Base-by-base conservation (phyloP, 2,797 vertebrate genomes). In the Bucorvus abyssinicus region DNA sequence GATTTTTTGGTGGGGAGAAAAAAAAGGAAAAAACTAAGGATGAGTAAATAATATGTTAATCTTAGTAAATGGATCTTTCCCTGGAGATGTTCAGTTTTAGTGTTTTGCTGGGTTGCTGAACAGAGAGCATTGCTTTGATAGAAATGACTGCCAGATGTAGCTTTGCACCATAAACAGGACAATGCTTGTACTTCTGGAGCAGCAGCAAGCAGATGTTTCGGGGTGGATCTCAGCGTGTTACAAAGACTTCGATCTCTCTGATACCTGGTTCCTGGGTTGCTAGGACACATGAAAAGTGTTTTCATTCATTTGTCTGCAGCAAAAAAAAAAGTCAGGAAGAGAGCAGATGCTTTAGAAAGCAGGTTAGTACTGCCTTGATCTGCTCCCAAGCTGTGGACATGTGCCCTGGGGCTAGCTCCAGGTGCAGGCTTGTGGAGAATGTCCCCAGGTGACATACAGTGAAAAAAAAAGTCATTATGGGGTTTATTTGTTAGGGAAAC, bases 321-420 rank as follows among this genome's bases (percentile, higher is more conserved):
- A 12, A 49, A 79, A 79, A 77, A 45, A 70, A 57, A 77, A 75
- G 32, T 12, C 10, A 50, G 52, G 67, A 84, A 79, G 59, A 81
- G 40, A 22, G 6, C 30, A 82, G 75, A 44, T 88, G 75, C 60
- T 87, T 80, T 81, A 84, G 76, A 78, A 84, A 55, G 32, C 50
- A 52, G 68, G 73, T 92, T 91, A 79, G 80, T 56, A 34, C 63
- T 84, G 88, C 86, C 90, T 91, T 93, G 86, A 96, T 95, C 87
- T 40, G 32, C 84, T 84, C 82, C 49, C 75, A 74, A 84, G 40
- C 87, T 92, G n/a, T 59, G 67, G 56, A 65, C 75, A 10, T 45
- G 74, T 45, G 74, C 70, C 87, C 80, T 71, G 74, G 67, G 86
- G 91, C 87, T 87, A 76, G 74, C 93, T 91, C 74, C 77, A 61